These are phyloP conservation scores for Tarsius wallacei DNA, from an alignment of 2,797 vertebrate genomes.

Conservation along the genomic window DNA sequence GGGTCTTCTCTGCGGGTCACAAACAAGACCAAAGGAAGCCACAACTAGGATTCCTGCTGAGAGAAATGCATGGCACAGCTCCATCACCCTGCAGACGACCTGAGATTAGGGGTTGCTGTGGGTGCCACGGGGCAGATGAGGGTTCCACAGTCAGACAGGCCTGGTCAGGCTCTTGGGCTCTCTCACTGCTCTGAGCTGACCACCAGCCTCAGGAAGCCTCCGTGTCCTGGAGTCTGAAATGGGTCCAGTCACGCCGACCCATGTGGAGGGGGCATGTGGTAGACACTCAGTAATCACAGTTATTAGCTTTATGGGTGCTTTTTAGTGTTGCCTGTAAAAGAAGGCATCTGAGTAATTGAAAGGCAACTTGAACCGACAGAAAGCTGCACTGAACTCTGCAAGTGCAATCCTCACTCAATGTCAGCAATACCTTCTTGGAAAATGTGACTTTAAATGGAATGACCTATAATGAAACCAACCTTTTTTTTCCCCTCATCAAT, in stretches of 20 bases:
- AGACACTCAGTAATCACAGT: background rate
- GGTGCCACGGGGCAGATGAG: rapidly evolving
- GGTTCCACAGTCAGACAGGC: background rate
- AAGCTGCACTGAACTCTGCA: rapidly evolving
- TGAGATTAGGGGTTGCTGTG: background rate
- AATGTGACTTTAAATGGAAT: background rate
- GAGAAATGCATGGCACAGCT: rapidly evolving
- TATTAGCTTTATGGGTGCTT: background rate
- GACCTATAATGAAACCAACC: background rate
- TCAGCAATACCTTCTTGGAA: background rate
- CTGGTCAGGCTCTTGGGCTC: background rate
- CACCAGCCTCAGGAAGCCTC: background rate
- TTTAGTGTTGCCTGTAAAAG: too few species aligned
- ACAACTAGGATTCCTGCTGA: rapidly evolving
- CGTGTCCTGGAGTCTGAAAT: rapidly evolving
- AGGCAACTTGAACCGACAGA: background rate
- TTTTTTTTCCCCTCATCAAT: background rate
- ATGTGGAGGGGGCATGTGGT: background rate
- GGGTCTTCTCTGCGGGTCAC: background rate
- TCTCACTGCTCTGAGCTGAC: background rate
- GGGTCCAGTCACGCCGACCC: too few species aligned
- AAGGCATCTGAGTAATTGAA: background rate
- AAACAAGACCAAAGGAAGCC: background rate
- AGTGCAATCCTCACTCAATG: rapidly evolving
- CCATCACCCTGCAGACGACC: background rate